Evolutionary conservation across 2,113 vertebrate species (phyloP), one percentile per base, ranked within the genome.

Genomic region (Engystomops pustulosus): DNA sequence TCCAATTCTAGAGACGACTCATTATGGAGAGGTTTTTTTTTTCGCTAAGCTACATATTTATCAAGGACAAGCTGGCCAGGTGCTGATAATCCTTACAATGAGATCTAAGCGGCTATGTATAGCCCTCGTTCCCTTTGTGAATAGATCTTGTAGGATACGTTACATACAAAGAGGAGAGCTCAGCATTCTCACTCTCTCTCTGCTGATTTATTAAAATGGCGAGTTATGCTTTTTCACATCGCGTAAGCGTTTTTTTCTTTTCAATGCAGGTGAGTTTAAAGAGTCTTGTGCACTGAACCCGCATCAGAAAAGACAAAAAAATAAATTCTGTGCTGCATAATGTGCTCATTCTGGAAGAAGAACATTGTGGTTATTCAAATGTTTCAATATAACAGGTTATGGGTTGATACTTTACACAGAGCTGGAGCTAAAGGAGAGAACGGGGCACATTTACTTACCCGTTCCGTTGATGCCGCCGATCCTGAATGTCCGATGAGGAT

Each of bases 61-160:
- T 44, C 49, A 44, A 53, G 53, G 81, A 20, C 69, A 75, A 27
- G 34, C 34, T 18, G 58, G 34, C 81, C 81, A 83, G 81, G 81
- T 83, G 81, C 53, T 83, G 27, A 49, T 83, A 83, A 51, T 76
- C 71, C 58, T 18, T 65, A 65, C 81, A 76, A 83, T 45, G 55
- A 67, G 55, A 83, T 83, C 71, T 83, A n/a, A 72, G 36, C 15
- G 53, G 70, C 81, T 47, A 76, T 65, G 55, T 76, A 76, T 76
- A 76, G 70, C 55, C 20, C 17, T 36, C n/a, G 15, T 45, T 60
- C 36, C 80, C 80, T 74, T 47, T 67, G 81, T 76, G 81, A 83
- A 65, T 67, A 67, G 81, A 51, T 51, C 81, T 32, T 15, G 23
- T 11, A 17, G 69, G 51, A 62, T 45, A 47, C 14, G 34, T 47